A percentile compares a stretch with the other conserved stretches of the same genome.
Evolutionary conservation across 2,797 vertebrate species (phyloP).

Genomic region (Percopsis omiscomaycus): DNA sequence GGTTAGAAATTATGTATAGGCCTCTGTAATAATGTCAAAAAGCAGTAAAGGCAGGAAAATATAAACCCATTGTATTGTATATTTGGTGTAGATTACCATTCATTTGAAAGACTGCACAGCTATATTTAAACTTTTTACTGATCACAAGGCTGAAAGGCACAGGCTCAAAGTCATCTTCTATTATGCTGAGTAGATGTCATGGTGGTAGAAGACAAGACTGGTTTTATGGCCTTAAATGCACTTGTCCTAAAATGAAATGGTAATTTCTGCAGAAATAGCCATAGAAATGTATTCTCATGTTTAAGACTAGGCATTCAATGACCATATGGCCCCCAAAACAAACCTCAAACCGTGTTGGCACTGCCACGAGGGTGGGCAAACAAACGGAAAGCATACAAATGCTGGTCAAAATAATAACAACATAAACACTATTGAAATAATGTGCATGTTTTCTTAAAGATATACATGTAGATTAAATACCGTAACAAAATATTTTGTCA

Average conservation of each 20-base stretch:
- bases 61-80: background rate
- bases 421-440: too few relatives aligned
- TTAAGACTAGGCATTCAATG: background rate
- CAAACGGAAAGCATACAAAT: too few relatives aligned
- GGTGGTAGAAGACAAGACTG: background rate
- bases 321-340: too few relatives aligned
- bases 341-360: too few relatives aligned
- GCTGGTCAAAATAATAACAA: too few relatives aligned
- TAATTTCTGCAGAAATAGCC: background rate
- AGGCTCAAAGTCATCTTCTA: conserved; percentile 11
- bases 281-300: background rate
- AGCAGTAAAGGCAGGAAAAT: background rate
- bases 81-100: background rate
- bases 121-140: background rate
- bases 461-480: too few relatives aligned
- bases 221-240: background rate
- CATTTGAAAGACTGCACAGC: too few relatives aligned
- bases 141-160: conserved; percentile 5
- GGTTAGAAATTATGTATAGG: too few relatives aligned
- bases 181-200: background rate
- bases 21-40: background rate
- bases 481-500: too few relatives aligned
- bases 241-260: background rate
- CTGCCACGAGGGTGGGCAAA: too few relatives aligned
- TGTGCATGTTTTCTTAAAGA: too few relatives aligned